Evolutionary conservation across 2,113 vertebrate species (phyloP).

Genomic region (Rhinolophus sinicus): DNA sequence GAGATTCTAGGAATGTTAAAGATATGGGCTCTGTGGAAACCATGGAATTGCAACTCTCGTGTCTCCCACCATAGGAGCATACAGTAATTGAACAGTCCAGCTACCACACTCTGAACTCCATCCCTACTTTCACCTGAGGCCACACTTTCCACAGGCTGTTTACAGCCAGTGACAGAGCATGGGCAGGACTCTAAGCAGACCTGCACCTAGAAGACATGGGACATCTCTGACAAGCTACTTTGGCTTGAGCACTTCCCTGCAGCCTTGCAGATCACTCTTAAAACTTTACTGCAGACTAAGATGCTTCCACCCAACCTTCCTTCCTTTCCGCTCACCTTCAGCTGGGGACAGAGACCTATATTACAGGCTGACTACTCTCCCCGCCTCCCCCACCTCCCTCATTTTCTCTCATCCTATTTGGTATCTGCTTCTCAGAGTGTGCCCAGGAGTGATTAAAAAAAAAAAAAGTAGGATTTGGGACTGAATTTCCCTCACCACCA

Average conservation of each 20-base stretch:
- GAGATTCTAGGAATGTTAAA: neutral
- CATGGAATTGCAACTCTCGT: neutral
- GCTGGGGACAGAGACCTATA: accelerated
- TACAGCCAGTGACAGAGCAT: neutral
- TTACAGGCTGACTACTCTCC: neutral
- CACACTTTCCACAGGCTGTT: neutral
- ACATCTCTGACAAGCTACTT: neutral
- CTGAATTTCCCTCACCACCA: neutral
- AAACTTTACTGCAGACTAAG: neutral
- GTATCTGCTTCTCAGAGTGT: neutral
- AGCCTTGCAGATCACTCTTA: neutral
- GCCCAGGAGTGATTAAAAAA: neutral
- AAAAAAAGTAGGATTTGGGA: neutral
- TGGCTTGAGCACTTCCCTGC: neutral
- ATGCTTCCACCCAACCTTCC: neutral
- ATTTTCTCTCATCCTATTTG: neutral
- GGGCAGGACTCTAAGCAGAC: neutral
- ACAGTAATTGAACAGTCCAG: neutral
- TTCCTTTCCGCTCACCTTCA: neutral
- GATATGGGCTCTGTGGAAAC: neutral
- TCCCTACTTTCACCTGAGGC: neutral
- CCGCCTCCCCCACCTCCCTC: neutral
- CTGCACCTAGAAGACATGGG: neutral
- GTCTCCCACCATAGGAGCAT: neutral
- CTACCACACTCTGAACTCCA: neutral